A percentile compares a stretch with the other conserved stretches of the same genome.
These are phyloP conservation scores for Drosophila seclusa DNA, from an alignment of 2,888 invertebrate species.

Conservation along the genomic window DNA sequence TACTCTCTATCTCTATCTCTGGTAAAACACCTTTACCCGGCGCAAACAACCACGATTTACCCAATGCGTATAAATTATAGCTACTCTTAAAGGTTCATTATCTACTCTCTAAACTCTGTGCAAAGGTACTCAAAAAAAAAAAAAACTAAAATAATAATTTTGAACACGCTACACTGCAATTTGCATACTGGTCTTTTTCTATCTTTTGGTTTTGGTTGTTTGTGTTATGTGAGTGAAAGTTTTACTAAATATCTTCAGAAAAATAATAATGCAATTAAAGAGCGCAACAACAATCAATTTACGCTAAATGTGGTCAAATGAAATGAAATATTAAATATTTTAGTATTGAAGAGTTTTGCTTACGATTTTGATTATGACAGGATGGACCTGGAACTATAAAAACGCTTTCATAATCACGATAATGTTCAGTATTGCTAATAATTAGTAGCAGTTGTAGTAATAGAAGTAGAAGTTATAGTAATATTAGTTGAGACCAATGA, in stretches of 20 bases:
- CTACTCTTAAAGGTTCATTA: slow-evolving; percentile 24
- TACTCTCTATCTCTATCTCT: slow-evolving; percentile 2
- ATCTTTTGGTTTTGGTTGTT: slow-evolving; percentile 36
- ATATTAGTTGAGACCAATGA: slow-evolving; percentile 56
- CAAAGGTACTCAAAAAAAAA: slow-evolving; percentile 6
- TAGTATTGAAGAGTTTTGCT: slow-evolving; percentile 77
- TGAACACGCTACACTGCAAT: slow-evolving; percentile 36
- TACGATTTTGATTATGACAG: slow-evolving; percentile 88
- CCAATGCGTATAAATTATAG: slow-evolving; percentile 71
- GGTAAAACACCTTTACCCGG: slow-evolving; percentile 72
- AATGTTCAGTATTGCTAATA: slow-evolving; percentile 87
- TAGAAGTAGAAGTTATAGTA: slow-evolving; percentile 33
- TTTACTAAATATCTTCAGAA: slow-evolving; percentile 33
- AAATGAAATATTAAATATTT: slow-evolving; percentile 9
- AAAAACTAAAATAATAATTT: slow-evolving; percentile 25
- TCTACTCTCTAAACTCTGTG: neutral
- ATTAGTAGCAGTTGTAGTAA: slow-evolving; percentile 48
- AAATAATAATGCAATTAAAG: slow-evolving; percentile 42
- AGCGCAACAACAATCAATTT: slow-evolving; percentile 38
- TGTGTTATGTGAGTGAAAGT: slow-evolving; percentile 51
- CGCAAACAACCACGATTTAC: slow-evolving; percentile 83
- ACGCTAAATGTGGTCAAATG: slow-evolving; percentile 1
- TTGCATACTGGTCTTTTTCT: slow-evolving; percentile 1
- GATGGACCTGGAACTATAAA: slow-evolving; percentile 90
- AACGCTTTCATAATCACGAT: slow-evolving; percentile 91